Evolutionary conservation across 2,888 invertebrate genomes (phyloP).

Genomic region (Elmis aenea): DNA sequence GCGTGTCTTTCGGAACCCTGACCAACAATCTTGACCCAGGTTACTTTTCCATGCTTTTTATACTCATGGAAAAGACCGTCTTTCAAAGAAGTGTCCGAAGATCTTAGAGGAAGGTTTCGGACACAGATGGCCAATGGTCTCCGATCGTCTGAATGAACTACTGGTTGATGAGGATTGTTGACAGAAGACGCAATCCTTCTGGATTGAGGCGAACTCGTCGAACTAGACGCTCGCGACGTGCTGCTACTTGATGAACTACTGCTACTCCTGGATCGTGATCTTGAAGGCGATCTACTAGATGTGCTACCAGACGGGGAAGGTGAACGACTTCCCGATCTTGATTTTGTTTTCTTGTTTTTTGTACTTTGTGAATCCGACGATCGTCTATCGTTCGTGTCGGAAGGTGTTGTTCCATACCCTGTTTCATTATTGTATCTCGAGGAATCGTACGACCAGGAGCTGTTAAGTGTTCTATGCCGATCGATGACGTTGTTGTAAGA

Average conservation of each 20-base stretch:
- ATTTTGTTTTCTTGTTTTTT: constrained; percentile 45
- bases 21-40: constrained; percentile 63
- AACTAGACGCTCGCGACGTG: constrained; percentile 57
- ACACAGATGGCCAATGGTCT: constrained; percentile 87
- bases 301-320: constrained; percentile 52
- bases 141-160: constrained; percentile 57
- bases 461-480: constrained; percentile 23
- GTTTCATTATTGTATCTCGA: constrained; percentile 45
- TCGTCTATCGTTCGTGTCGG: constrained; percentile 31
- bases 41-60: constrained; percentile 93
- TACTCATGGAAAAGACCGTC: constrained; percentile 98
- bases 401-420: constrained; percentile 45
- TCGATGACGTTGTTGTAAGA: constrained; percentile 42
- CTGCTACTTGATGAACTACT: constrained; percentile 58
- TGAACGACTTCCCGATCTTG: constrained; percentile 51
- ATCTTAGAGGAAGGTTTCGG: constrained; percentile 82
- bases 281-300: constrained; percentile 51
- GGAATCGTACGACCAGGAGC: constrained; percentile 38
- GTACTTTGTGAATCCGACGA: constrained; percentile 31
- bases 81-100: constrained; percentile 90
- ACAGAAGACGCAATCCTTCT: constrained; percentile 44
- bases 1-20: constrained; percentile 89
- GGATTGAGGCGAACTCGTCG: constrained; percentile 56
- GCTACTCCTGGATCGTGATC: constrained; percentile 50
- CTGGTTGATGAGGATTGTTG: constrained; percentile 39